phyloP scores from a whole-genome alignment of 1,140 invertebrate species.

The Sinella curviseta region DNA sequence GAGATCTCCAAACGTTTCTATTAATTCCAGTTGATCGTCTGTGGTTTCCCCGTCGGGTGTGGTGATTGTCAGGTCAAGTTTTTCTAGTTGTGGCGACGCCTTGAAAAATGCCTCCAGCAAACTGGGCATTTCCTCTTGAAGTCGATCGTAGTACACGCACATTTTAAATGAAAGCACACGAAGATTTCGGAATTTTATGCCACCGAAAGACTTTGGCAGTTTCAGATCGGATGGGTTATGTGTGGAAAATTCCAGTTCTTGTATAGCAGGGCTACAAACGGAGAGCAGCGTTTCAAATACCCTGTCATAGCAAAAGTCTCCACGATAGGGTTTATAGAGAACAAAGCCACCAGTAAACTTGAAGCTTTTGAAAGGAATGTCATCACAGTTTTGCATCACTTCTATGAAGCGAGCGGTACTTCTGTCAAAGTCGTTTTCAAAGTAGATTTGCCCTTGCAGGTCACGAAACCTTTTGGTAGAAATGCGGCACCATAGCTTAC shows the following conservation, averaged over 20 bases:
- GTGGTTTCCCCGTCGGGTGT: not conserved
- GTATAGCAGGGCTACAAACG: not conserved
- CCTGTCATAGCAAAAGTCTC: not conserved
- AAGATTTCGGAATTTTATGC: not conserved
- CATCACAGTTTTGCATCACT: slow-evolving; percentile 22
- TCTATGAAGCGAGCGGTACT: not conserved
- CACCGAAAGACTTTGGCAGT: not conserved
- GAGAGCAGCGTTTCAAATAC: not conserved
- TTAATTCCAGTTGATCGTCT: slow-evolving; percentile 8
- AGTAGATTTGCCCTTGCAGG: not conserved
- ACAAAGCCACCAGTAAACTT: slow-evolving; percentile 21
- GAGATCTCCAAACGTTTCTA: slow-evolving; percentile 4
- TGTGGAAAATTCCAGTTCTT: slow-evolving; percentile 8
- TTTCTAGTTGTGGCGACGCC: slow-evolving; percentile 2
- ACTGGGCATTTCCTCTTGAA: not conserved
- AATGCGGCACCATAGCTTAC: not conserved
- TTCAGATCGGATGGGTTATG: slow-evolving; percentile 17
- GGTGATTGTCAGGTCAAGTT: not conserved
- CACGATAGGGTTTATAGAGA: not conserved
- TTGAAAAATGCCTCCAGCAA: not conserved
- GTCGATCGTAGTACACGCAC: slow-evolving; percentile 1
- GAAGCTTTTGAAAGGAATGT: slow-evolving; percentile 8
- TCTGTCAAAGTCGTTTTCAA: slow-evolving; percentile 21
- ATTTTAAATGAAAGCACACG: not conserved
- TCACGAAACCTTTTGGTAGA: slow-evolving; percentile 8